Conservation (phyloP, 2,797 vertebrate genomes). For the Cheirogaleus major region DNA sequence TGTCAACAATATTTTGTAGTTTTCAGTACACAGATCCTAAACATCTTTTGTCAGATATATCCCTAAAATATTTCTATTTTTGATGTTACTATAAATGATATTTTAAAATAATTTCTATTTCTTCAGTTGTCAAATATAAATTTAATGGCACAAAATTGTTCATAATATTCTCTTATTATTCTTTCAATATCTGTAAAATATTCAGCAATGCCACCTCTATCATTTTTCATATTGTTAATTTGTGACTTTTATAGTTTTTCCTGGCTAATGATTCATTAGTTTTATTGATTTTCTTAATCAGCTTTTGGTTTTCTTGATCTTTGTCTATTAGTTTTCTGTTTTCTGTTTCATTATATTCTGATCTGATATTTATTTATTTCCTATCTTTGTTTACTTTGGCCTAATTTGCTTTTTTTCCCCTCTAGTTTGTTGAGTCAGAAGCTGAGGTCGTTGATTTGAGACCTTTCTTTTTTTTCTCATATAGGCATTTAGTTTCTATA, state of each 20-base stretch:
- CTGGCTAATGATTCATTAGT: not conserved
- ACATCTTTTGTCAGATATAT: not conserved
- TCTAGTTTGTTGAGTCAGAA: not conserved
- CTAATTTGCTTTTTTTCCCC: not conserved
- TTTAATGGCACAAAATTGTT: not conserved
- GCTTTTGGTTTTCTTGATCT: not conserved
- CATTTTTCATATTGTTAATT: not conserved
- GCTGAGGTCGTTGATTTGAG: not conserved
- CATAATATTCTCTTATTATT: not conserved
- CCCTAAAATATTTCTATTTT: not conserved
- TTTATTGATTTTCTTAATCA: not conserved
- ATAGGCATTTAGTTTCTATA: not conserved
- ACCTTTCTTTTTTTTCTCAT: not conserved
- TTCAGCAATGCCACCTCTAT: not conserved
- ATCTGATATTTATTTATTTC: not conserved
- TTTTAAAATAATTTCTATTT: not conserved
- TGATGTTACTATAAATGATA: not conserved
- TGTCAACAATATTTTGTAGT: not conserved
- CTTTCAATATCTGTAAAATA: not conserved
- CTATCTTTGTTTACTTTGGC: not conserved
- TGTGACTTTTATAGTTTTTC: not conserved
- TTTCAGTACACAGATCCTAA: not conserved
- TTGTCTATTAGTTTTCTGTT: not conserved
- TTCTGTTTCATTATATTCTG: not conserved
- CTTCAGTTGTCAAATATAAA: not conserved